These are phyloP conservation scores for Lepetodrilus schrolli DNA, from an alignment of 2,888 invertebrate species.

Conservation along the genomic window DNA sequence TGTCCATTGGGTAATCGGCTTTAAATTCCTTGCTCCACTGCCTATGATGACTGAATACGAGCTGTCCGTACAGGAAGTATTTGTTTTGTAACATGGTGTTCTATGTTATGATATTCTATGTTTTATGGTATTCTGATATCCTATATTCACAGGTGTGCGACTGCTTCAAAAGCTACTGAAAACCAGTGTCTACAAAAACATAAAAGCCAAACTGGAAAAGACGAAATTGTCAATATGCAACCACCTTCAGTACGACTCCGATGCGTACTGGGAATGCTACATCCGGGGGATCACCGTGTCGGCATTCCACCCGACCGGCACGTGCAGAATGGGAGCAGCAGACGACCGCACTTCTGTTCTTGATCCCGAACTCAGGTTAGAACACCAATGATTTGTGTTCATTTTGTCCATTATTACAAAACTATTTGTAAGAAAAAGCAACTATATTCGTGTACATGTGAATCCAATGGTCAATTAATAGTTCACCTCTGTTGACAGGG, in stretches of 20 bases:
- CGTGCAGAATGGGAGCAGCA: slow-evolving; percentile 81
- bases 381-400: background rate
- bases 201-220: slow-evolving; percentile 42
- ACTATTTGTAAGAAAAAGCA: background rate
- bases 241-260: slow-evolving; percentile 46
- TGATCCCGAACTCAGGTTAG: slow-evolving; percentile 77
- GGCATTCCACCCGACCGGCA: slow-evolving; percentile 82
- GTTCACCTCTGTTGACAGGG: slow-evolving; percentile 37
- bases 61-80: too few relatives aligned
- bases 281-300: slow-evolving; percentile 46
- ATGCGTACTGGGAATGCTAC: slow-evolving; percentile 55
- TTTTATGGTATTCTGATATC: background rate
- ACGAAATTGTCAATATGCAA: slow-evolving; percentile 49
- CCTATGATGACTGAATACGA: too few relatives aligned
- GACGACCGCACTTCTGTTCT: slow-evolving; percentile 79
- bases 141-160: slow-evolving; percentile 27
- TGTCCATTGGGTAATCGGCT: too few relatives aligned
- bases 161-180: slow-evolving; percentile 45
- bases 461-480: background rate
- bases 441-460: background rate
- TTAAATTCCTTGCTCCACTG: too few relatives aligned
- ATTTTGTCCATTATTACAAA: background rate
- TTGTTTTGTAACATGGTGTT: background rate
- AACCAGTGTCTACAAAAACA: slow-evolving; percentile 45
- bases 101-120: background rate